These are phyloP conservation scores for Calliopum simillimum DNA, from an alignment of 2,888 invertebrate species.

Conservation along the genomic window DNA sequence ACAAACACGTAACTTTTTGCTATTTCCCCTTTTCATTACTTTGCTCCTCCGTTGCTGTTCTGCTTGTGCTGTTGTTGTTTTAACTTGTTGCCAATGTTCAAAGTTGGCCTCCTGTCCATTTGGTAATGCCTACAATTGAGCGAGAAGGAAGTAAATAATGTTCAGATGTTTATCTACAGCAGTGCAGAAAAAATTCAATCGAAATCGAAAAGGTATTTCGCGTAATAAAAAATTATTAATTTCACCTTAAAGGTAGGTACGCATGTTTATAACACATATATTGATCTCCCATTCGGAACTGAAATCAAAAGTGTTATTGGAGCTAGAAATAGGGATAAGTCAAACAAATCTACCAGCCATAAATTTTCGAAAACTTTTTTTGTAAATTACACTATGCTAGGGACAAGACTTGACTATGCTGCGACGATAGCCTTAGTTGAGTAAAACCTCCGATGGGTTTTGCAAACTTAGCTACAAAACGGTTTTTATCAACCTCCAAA, in stretches of 20 bases:
- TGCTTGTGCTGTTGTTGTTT: constrained; percentile 31
- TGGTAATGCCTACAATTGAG: constrained; percentile 34
- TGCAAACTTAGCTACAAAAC: no score
- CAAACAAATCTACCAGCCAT: no score
- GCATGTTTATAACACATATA: background rate
- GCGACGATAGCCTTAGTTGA: no score
- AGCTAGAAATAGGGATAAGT: no score
- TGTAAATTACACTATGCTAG: no score
- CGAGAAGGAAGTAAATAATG: constrained; percentile 14
- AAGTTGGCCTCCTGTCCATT: constrained; percentile 31
- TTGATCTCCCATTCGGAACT: background rate
- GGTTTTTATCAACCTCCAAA: no score
- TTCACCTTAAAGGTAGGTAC: constrained; percentile 21
- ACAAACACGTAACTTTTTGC: constrained; percentile 12
- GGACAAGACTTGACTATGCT: no score
- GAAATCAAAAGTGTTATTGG: no score
- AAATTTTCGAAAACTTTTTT: no score
- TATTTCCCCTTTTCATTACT: constrained; percentile 11
- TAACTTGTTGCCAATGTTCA: constrained; percentile 27
- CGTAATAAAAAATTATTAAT: constrained; percentile 33
- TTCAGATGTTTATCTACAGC: constrained; percentile 28
- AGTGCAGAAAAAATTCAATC: constrained; percentile 23
- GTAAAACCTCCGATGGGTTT: no score
- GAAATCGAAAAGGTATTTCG: constrained; percentile 25
- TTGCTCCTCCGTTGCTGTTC: constrained; percentile 21